Base-by-base conservation (phyloP, 1,140 invertebrate genomes). In the Papilio polyxenes region DNA sequence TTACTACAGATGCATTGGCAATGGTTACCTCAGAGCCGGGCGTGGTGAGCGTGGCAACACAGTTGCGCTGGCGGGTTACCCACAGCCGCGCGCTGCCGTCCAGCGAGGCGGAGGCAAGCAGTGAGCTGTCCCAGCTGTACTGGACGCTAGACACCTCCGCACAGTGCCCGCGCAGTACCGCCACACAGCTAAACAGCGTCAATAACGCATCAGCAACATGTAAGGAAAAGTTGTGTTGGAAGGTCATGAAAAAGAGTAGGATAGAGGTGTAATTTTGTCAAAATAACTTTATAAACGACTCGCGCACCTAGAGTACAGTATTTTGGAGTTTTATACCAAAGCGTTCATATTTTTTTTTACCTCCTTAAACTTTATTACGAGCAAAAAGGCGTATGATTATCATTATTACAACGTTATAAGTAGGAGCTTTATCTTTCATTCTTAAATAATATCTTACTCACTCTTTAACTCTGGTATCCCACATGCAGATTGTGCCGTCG, bases 81-180 rank as follows among this genome's bases (percentile, higher is more conserved):
- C 97, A 98, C 2, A 98, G 90, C 86, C 96, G 96, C 15, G 96
- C 97, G 3, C 97, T 97, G 86, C 96, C 96, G 89, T 98, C 97
- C 89, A 98, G 93, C 0, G 96, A 97, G 9, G 96, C 95, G 2
- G 97, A 97, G 6, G 96, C 97, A 78, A 98, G 96, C 15, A 97
- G 86, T 1, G 95, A 95, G 82, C 96, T 96, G 86, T 97, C 95
- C 91, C 96, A 97, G 90, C 97, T 97, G 91, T 96, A 97, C 82
- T 97, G 93, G 82, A 97, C 97, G 90, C 96, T 97, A 44, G 97
- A 97, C 53, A 98, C 95, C 90, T 97, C 97, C 3, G 95, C 96
- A 6, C 94, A 94, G 88, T 98, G 97, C 0, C 97, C 97, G 3
- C 94, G 93, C 62, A 98, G 89, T 17, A 95, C 95, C 74, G 95